Base-by-base conservation (phyloP, 1,140 invertebrate species). In the Aphelenchoides fujianensis region DNA sequence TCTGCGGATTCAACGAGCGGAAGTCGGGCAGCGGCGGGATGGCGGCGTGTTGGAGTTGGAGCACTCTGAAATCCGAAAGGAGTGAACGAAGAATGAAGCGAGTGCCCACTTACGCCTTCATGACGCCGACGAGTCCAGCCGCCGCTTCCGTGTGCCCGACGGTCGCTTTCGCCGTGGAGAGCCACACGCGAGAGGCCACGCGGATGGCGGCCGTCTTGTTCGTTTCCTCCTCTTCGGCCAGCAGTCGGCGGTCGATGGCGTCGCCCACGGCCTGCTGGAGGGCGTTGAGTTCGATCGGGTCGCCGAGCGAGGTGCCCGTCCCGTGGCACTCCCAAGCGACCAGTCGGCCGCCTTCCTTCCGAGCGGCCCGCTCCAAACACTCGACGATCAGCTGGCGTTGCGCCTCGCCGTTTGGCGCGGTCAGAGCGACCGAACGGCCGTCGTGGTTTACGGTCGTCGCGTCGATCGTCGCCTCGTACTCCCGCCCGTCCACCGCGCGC, bases 61-160 rank as follows among this genome's bases (percentile, higher is more conserved):
- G 30, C 28, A 73, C 12, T n/a, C n/a, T n/a, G n/a, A n/a, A n/a
- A n/a, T n/a, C n/a, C n/a, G n/a, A n/a, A n/a, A n/a, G n/a, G n/a
- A n/a, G n/a, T n/a, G n/a, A n/a, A n/a, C n/a, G n/a, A n/a, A n/a
- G n/a, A n/a, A n/a, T n/a, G n/a, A n/a, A n/a, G n/a, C n/a, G n/a
- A n/a, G n/a, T n/a, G n/a, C n/a, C n/a, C n/a, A n/a, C n/a, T n/a
- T n/a, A n/a, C 1, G 78, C 61, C 54, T 82, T 82, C 30, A 82
- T 23, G 9, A 82, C 53, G 16, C 80, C 81, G 16, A 71, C 73
- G 0, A 79, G 59, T 37, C 80, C 80, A 19, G 76, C 73, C 1
- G 76, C 77, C 5, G 79, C 80, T 72, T 82, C 80, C 12, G 69
- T 66, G 69, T 82, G 80, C 7, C 80, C 80, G 5, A 82, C 57